phyloP scores from a whole-genome alignment of 92 coral and sea anemone species.

The Zoanthus sansibaricus region DNA sequence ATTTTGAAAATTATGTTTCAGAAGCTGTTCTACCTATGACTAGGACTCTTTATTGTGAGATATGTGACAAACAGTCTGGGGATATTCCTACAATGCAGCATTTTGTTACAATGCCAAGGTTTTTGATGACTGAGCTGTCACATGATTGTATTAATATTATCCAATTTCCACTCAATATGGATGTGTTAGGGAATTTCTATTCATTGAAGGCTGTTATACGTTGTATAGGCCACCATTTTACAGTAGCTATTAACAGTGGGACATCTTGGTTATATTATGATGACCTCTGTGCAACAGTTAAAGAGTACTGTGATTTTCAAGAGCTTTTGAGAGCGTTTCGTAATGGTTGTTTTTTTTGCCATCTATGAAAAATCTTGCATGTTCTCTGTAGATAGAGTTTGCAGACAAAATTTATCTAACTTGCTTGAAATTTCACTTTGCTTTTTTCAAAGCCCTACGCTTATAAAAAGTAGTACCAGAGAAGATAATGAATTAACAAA shows the following conservation, averaged over 20 bases:
- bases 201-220: constrained; percentile 57
- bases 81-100: constrained; percentile 63
- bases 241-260: constrained; percentile 58
- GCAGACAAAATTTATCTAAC: too few relatives aligned
- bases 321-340: constrained; percentile 18
- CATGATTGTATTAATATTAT: constrained; percentile 43
- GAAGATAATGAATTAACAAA: background rate
- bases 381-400: too few relatives aligned
- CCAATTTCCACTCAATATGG: constrained; percentile 46
- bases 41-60: constrained; percentile 63
- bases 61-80: constrained; percentile 65
- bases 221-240: constrained; percentile 59
- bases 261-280: constrained; percentile 43
- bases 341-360: too few relatives aligned
- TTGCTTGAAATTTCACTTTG: constrained; percentile 21
- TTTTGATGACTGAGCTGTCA: constrained; percentile 56
- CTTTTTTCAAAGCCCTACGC: constrained; percentile 5
- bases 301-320: constrained; percentile 24
- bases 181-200: constrained; percentile 42
- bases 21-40: constrained; percentile 63
- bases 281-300: constrained; percentile 40
- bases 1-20: constrained; percentile 66
- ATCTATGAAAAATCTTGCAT: too few relatives aligned
- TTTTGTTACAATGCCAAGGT: constrained; percentile 57
- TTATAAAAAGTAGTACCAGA: constrained; percentile 5